Evolutionary conservation across 2,888 invertebrate genomes (phyloP), one percentile per base, ranked within the genome.

Genomic region (Chymomyza amoena): DNA sequence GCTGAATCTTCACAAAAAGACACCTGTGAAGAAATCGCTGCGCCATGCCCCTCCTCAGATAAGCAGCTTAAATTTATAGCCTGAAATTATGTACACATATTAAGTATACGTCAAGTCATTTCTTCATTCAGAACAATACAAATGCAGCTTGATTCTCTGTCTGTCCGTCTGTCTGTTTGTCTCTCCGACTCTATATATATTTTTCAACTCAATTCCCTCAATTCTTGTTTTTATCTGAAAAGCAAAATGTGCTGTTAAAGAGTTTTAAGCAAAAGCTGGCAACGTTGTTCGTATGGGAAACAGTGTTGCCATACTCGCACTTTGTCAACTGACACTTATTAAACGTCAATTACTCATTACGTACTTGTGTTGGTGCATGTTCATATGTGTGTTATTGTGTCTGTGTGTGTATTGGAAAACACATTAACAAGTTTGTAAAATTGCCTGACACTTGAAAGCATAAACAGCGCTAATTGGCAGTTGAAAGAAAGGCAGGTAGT

Each of bases 301-400:
- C 39, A 45, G 39, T 45, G 39, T 45, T 45, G 32, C 32, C 32
- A 32, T 9, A 32, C 32, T 7, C 32, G 9, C 32, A 32, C 32
- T 57, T 57, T 25, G 76, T 73, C 81, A 76, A 81, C 76, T 62
- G 68, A 16, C 72, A 79, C 79, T 77, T 78, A 86, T 79, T 79
- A 74, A 81, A 79, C 81, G 79, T 79, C 76, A 84, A 74, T 77
- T 76, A 79, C 71, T 70, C 76, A 81, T 76, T 68, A 70, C 52
- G 66, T 64, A 70, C 66, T 77, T 73, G 84, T 70, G 70, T 79
- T 45, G 39, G 10, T 51, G 64, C 7, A 32, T 25, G 62, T 60
- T 52, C 16, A n/a, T 16, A 10, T 52, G 52, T 4, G 16, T 52
- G 56, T 57, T 10, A 13, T 28, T 57, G 39, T 39, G n/a, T 68